Base-by-base conservation (phyloP, 2,113 vertebrate species). In the Hemicordylus capensis region DNA sequence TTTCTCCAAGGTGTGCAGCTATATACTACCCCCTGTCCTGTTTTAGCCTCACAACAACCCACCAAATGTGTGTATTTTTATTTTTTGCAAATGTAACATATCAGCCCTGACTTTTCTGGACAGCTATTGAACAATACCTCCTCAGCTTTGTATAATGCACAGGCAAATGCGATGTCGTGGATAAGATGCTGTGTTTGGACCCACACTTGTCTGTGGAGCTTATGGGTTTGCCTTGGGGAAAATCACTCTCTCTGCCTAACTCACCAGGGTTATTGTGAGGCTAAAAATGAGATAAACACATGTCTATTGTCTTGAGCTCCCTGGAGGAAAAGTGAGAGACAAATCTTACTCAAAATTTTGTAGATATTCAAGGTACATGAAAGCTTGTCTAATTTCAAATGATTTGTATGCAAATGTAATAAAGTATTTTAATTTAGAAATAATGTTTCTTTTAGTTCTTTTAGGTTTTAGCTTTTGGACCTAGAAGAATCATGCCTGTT, bases 401-500 rank as follows among this genome's bases (percentile, higher is more conserved):
- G 2, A 11, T 58, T 69, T 31, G 34, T 69, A 58, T 72, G 17
- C 26, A 69, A 12, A 63, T n/a, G 42, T 58, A 58, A 34, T 51
- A 58, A 74, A 69, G 56, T 58, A n/a, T 15, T 59, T 70, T 19
- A 7, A 28, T 39, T 48, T n/a, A 87, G 74, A 19, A 77, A 48
- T 72, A 24, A 44, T 66, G 5, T 51, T n/a, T 28, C 31, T 81
- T 76, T 48, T 9, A 74, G 24, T 88, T 80, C 59, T 78, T 69
- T 75, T 77, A 63, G 77, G 81, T 48, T 63, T 51, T 11, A 63
- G 70, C 9, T 66, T n/a, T 70, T 26, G 10, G 77, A n/a, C 74
- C 12, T 67, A 44, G 63, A 69, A 82, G 67, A 95, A 95, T 31
- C 85, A 98, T 98, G 98, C 97, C 98, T 59, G 96, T 94, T 81